These are phyloP conservation scores for Anoncus sp. DNA, from an alignment of 2,888 invertebrate genomes.

Conservation along the genomic window DNA sequence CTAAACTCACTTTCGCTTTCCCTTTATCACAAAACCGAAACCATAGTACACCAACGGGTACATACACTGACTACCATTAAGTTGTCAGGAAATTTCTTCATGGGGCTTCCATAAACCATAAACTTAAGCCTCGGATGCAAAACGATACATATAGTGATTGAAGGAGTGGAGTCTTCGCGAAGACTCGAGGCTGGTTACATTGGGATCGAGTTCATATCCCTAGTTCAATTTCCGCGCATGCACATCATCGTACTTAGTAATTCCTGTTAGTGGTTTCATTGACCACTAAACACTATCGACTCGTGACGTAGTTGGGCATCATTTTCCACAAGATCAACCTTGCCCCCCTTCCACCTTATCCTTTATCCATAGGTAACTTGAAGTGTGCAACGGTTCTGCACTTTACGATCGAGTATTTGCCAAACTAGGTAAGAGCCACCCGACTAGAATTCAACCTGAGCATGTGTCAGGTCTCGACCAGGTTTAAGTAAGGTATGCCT, in stretches of 20 bases:
- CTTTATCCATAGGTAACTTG: not conserved
- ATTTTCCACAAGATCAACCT: too few relatives aligned
- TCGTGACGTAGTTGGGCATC: not conserved
- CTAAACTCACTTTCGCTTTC: slow-evolving; percentile 2
- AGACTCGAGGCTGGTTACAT: not conserved
- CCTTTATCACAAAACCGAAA: slow-evolving; percentile 46
- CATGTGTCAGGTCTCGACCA: too few relatives aligned
- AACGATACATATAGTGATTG: not conserved
- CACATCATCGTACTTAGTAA: slow-evolving; percentile 17
- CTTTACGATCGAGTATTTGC: not conserved
- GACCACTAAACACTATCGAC: slow-evolving; percentile 1
- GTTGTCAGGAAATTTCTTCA: slow-evolving; percentile 72
- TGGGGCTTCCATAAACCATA: slow-evolving; percentile 73
- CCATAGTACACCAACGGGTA: slow-evolving; percentile 70
- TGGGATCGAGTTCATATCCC: slow-evolving; percentile 13
- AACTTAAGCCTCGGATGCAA: slow-evolving; percentile 65
- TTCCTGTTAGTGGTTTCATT: slow-evolving; percentile 15
- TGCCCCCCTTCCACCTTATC: too few relatives aligned
- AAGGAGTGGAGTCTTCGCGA: not conserved
- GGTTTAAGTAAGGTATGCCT: too few relatives aligned
- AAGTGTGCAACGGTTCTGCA: not conserved
- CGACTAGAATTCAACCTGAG: too few relatives aligned
- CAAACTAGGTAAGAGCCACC: too few relatives aligned
- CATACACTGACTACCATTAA: slow-evolving; percentile 70
- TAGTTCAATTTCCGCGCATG: not conserved